phyloP scores from a whole-genome alignment of 1,140 invertebrate genomes.

The Ridgeia piscesae region DNA sequence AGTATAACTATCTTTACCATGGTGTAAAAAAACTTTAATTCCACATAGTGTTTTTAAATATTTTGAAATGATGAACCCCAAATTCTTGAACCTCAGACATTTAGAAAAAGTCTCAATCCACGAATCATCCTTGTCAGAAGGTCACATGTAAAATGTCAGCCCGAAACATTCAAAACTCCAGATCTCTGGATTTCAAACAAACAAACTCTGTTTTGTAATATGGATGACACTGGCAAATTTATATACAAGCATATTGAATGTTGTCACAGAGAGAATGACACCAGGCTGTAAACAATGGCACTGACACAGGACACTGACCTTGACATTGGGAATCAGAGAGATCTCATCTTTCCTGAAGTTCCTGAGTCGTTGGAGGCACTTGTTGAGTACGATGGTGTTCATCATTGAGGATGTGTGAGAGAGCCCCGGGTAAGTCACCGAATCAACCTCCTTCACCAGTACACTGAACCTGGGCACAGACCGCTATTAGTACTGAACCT shows the following conservation, averaged over 20 bases:
- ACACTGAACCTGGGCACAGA: background rate
- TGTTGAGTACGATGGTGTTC: background rate
- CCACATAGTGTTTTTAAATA: too few species aligned
- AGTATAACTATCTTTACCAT: too few species aligned
- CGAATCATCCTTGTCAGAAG: too few species aligned
- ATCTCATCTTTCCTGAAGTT: conserved; percentile 1
- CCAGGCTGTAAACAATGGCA: background rate
- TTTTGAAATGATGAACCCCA: too few species aligned
- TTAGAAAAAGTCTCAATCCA: too few species aligned
- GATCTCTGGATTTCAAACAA: too few species aligned
- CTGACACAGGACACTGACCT: background rate
- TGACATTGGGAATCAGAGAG: background rate
- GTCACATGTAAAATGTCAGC: too few species aligned
- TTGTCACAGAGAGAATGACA: background rate
- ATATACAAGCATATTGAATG: background rate
- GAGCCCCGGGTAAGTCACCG: background rate
- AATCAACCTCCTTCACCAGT: background rate
- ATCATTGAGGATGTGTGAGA: background rate
- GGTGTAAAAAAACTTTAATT: too few species aligned
- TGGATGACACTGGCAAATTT: background rate
- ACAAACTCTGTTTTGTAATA: too few species aligned
- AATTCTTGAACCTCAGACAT: too few species aligned
- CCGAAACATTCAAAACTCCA: too few species aligned
- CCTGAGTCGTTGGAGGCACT: background rate
- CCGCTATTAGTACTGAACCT: too few species aligned